phyloP scores from a whole-genome alignment of 2,888 invertebrate species.

The Schrankia costaestrigalis region DNA sequence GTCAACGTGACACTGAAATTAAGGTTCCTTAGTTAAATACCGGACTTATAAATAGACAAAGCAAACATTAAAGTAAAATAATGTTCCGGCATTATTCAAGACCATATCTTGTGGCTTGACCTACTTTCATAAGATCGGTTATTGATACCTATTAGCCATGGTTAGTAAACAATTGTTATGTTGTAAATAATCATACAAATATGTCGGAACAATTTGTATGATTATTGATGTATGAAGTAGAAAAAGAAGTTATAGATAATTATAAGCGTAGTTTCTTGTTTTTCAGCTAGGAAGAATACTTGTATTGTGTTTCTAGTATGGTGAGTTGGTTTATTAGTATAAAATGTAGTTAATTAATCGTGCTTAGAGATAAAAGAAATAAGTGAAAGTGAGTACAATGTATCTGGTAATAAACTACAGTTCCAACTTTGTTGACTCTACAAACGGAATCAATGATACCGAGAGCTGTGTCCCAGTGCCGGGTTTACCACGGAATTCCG shows the following conservation, averaged over 20 bases:
- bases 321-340: too few relatives aligned
- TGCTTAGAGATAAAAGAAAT: too few relatives aligned
- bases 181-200: conserved; percentile 1
- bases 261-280: conserved; percentile 3
- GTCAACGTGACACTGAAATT: too few relatives aligned
- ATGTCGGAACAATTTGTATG: conserved; percentile 2
- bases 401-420: too few relatives aligned
- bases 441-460: too few relatives aligned
- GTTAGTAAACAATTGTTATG: conserved; percentile 14
- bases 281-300: not conserved
- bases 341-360: too few relatives aligned
- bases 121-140: conserved; percentile 19
- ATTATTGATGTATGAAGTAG: conserved; percentile 3
- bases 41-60: too few relatives aligned
- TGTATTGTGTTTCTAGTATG: not conserved
- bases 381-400: too few relatives aligned
- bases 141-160: conserved; percentile 27
- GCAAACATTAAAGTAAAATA: conserved; percentile 5
- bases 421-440: too few relatives aligned
- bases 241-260: conserved; percentile 3
- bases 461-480: too few relatives aligned
- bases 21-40: too few relatives aligned
- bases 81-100: conserved; percentile 18
- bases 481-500: too few relatives aligned
- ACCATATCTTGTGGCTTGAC: conserved; percentile 16